phyloP scores from a whole-genome alignment of 2,888 invertebrate genomes.

The Meiosimyza platycephala region DNA sequence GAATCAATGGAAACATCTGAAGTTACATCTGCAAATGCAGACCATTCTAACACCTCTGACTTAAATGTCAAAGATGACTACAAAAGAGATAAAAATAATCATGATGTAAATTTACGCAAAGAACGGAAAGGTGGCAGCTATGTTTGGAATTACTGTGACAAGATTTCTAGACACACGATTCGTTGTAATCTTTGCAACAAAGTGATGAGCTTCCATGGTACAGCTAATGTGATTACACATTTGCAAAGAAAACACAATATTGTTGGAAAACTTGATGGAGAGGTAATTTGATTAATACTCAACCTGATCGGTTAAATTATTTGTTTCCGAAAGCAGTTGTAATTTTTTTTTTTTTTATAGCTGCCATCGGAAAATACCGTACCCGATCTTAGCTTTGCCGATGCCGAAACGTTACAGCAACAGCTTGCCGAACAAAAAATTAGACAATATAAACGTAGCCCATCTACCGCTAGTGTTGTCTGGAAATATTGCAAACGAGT shows the following conservation, averaged over 20 bases:
- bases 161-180: conserved; percentile 52
- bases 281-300: conserved; percentile 19
- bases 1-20: conserved; percentile 14
- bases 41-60: too few species aligned
- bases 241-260: conserved; percentile 55
- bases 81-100: conserved; percentile 8
- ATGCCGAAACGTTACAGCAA: background rate
- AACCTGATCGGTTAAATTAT: background rate
- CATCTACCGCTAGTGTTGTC: conserved; percentile 49
- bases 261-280: conserved; percentile 43
- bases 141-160: conserved; percentile 58
- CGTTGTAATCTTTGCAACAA: conserved; percentile 54
- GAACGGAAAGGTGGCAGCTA: conserved; percentile 55
- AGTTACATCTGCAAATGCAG: background rate
- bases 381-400: conserved; percentile 7
- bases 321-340: background rate
- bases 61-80: background rate
- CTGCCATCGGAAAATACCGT: conserved; percentile 6
- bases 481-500: conserved; percentile 55
- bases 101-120: conserved; percentile 36
- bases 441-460: conserved; percentile 39
- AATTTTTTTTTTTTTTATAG: background rate
- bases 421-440: conserved; percentile 23
- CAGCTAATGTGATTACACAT: conserved; percentile 59
- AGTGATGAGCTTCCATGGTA: conserved; percentile 58